A percentile compares a stretch with the other conserved stretches of the same genome.
phyloP scores from a whole-genome alignment of 1,140 invertebrate genomes.

The Eueides isabella region DNA sequence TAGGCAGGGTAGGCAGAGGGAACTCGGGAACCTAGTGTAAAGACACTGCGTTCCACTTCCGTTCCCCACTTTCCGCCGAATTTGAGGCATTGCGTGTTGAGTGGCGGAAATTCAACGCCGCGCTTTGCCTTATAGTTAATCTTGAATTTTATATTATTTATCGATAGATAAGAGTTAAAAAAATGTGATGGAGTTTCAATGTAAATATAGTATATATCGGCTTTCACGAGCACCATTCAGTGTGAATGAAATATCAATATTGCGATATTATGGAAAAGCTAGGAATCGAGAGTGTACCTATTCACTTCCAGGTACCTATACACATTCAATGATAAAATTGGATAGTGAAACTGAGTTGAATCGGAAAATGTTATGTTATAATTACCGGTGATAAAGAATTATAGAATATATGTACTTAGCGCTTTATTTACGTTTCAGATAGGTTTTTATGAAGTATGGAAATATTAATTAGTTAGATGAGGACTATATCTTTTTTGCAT shows the following conservation, averaged over 20 bases:
- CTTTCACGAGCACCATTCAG: constrained; percentile 7
- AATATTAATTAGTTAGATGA: background rate
- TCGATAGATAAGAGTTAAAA: background rate
- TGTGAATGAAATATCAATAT: constrained; percentile 12
- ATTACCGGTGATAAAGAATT: background rate
- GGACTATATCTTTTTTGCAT: no score
- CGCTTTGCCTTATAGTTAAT: background rate
- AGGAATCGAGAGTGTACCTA: constrained; percentile 4
- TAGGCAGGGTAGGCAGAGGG: no score
- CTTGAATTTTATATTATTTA: background rate
- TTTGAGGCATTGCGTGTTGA: no score
- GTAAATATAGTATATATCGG: constrained; percentile 7
- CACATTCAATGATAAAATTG: background rate
- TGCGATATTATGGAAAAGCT: constrained; percentile 4
- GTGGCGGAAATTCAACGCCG: no score
- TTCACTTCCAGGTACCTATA: background rate
- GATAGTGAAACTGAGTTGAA: background rate
- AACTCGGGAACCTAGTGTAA: no score
- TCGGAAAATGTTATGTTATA: background rate
- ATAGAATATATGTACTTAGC: background rate
- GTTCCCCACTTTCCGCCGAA: no score
- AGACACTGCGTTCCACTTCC: no score
- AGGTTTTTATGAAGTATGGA: background rate
- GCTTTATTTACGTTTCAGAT: background rate
- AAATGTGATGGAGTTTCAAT: background rate